phyloP scores from a whole-genome alignment of 1,140 invertebrate genomes.

The Drosophila sp. region DNA sequence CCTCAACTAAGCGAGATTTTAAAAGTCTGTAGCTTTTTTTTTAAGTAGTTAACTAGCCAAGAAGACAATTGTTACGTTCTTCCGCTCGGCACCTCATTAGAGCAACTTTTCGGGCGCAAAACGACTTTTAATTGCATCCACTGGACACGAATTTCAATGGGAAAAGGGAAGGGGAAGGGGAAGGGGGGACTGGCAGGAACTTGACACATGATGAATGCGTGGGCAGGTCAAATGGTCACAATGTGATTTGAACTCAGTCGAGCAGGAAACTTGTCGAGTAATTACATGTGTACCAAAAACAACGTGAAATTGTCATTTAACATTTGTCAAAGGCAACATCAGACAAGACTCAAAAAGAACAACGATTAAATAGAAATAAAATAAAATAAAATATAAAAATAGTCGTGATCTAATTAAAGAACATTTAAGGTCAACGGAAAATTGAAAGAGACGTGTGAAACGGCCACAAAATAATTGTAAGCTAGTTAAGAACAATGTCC shows the following conservation, averaged over 20 bases:
- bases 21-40: no score
- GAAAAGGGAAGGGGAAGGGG: background rate
- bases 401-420: constrained; percentile 66
- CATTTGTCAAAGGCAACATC: constrained; percentile 53
- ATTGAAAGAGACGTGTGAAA: constrained; percentile 41
- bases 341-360: constrained; percentile 20
- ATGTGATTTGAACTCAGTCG: constrained; percentile 37
- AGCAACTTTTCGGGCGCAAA: constrained; percentile 58
- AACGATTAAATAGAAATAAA: constrained; percentile 16
- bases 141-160: constrained; percentile 53
- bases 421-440: constrained; percentile 30
- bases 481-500: constrained; percentile 53
- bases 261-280: constrained; percentile 50
- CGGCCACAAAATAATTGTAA: constrained; percentile 25
- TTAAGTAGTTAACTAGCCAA: constrained; percentile 50
- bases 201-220: constrained; percentile 70
- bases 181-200: constrained; percentile 17
- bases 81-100: constrained; percentile 77
- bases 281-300: constrained; percentile 46
- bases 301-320: constrained; percentile 64
- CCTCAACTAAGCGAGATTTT: constrained; percentile 3
- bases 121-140: constrained; percentile 76
- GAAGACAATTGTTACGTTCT: constrained; percentile 47
- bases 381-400: no score
- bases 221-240: constrained; percentile 23